phyloP scores from a whole-genome alignment of 1,140 invertebrate species.

The Elymnias hypermnestra region DNA sequence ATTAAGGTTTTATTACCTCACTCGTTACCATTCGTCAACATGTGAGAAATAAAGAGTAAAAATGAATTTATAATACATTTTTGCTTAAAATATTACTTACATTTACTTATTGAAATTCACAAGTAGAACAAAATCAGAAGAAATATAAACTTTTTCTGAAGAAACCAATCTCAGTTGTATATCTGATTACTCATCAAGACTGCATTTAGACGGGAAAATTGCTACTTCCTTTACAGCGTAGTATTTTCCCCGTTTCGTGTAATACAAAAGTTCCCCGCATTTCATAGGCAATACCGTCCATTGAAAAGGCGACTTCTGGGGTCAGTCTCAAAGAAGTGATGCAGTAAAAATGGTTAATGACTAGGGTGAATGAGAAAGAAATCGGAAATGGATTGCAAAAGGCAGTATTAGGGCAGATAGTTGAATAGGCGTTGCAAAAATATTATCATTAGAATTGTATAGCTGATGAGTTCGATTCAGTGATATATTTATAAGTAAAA shows the following conservation, averaged over 20 bases:
- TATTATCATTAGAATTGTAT: constrained; percentile 20
- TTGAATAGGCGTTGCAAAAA: constrained; percentile 20
- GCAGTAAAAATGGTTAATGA: constrained; percentile 48
- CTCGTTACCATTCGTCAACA: too few species aligned
- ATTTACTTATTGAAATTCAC: too few species aligned
- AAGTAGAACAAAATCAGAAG: too few species aligned
- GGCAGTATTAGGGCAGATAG: constrained; percentile 23
- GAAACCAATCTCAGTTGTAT: constrained; percentile 13
- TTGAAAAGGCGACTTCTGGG: constrained; percentile 37
- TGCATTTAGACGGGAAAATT: constrained; percentile 40
- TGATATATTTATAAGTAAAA: too few species aligned
- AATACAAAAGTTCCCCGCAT: constrained; percentile 36
- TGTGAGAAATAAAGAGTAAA: too few species aligned
- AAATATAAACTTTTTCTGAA: not conserved
- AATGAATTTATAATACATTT: too few species aligned
- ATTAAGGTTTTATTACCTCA: too few species aligned
- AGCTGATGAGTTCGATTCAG: not conserved
- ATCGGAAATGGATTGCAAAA: constrained; percentile 38
- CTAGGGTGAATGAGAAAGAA: constrained; percentile 35
- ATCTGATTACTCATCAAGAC: constrained; percentile 41
- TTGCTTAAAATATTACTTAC: not conserved
- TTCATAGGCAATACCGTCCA: constrained; percentile 34
- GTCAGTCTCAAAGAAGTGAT: constrained; percentile 37
- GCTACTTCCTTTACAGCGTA: constrained; percentile 30
- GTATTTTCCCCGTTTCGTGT: constrained; percentile 29